Evolutionary conservation across 2,888 invertebrate genomes (phyloP), one percentile per base, ranked within the genome.

Genomic region (Stenodera caucasica): DNA sequence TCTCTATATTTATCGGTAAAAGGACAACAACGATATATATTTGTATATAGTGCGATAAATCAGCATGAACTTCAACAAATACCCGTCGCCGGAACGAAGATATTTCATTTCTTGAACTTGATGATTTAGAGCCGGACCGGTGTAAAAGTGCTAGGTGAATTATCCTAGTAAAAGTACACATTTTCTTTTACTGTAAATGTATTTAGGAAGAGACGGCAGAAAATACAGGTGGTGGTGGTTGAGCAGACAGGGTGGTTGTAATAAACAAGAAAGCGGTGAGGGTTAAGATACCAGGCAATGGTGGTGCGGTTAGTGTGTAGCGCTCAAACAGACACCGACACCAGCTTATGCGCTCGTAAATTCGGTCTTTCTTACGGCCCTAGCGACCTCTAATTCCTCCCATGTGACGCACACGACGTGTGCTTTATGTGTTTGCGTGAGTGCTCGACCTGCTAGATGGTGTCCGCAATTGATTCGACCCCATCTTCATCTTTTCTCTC

Each of bases 351-450:
- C 75, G 75, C 72, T 78, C 77, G 78, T 79, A 79, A 79, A 79
- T 78, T 79, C 77, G 73, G 75, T 73, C 77, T 77, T 77, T 75
- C 78, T 77, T 77, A 78, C 77, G 76, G 76, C 77, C 75, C 75
- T 69, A 69, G 74, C 75, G 76, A 76, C 78, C 77, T 77, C 77
- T 79, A 79, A 79, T 79, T 78, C 75, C 77, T 78, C 79, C 79
- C 79, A 75, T 76, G 78, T 77, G 79, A 79, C 78, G 77, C 77
- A 76, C 77, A 76, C 75, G 77, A 77, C 77, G 76, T 78, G 79
- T 79, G 77, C 78, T 78, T 79, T 79, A 79, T 79, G 78, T 77
- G 76, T 75, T 78, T 76, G 78, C 77, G 79, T 78, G 77, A 78
- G 78, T 78, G 77, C 78, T 75, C 69, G 70, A 70, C 74, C 72